These are phyloP conservation scores for Helicoverpa assulta DNA, from an alignment of 2,888 invertebrate genomes.

Conservation along the genomic window DNA sequence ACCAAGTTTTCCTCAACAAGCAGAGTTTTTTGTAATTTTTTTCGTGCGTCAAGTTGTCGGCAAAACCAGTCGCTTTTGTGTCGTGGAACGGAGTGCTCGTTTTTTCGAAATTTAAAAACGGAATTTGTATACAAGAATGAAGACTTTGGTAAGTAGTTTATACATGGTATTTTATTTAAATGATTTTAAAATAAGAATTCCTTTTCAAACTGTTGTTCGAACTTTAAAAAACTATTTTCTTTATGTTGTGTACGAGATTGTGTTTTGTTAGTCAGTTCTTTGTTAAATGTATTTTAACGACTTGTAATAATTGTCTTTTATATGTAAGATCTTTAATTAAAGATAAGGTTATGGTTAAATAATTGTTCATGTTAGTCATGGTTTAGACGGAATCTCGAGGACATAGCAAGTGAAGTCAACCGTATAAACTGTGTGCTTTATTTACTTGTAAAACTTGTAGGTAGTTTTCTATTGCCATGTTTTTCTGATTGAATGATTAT, in stretches of 20 bases:
- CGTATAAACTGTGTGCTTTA: no score
- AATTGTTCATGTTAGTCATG: conserved; percentile 18
- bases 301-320: not conserved
- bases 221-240: not conserved
- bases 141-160: conserved; percentile 54
- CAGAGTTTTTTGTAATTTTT: conserved; percentile 56
- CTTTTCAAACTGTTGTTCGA: not conserved
- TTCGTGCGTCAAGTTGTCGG: conserved; percentile 58
- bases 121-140: conserved; percentile 25
- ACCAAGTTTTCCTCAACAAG: conserved; percentile 65
- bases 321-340: conserved; percentile 21
- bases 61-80: conserved; percentile 69
- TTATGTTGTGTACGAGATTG: not conserved
- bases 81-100: conserved; percentile 60
- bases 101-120: conserved; percentile 17
- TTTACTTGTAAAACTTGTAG: no score
- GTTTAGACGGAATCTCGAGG: conserved; percentile 5
- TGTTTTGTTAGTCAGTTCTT: not conserved
- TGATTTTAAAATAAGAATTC: conserved; percentile 7
- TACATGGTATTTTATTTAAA: not conserved
- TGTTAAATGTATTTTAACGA: conserved; percentile 4
- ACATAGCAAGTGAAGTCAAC: no score
- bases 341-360: conserved; percentile 10
- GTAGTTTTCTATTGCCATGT: no score
- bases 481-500: no score